Conservation (phyloP, 2,888 invertebrate genomes). For the Ypsolopha sequella region DNA sequence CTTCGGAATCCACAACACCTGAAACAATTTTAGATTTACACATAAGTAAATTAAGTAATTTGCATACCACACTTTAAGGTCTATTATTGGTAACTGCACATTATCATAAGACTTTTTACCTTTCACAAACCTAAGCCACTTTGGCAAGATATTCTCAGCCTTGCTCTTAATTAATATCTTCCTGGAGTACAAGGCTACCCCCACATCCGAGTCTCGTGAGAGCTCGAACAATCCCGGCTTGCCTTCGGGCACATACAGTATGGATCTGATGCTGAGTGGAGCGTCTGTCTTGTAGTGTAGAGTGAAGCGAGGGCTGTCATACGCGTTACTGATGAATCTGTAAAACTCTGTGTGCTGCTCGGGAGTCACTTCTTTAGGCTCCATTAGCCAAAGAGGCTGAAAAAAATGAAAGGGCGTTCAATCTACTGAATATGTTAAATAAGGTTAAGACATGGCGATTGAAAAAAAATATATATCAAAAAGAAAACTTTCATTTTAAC, state of each 20-base stretch:
- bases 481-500: constrained; percentile 8
- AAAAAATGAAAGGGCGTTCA: constrained; percentile 12
- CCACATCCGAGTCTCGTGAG: constrained; percentile 86
- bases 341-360: constrained; percentile 96
- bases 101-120: constrained; percentile 53
- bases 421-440: no score
- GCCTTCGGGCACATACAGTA: constrained; percentile 94
- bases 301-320: constrained; percentile 89
- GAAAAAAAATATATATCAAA: no score
- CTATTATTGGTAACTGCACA: no score
- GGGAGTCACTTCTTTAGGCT: constrained; percentile 86
- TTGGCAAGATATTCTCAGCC: constrained; percentile 91
- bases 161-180: constrained; percentile 94
- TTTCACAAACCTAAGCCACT: constrained; percentile 96
- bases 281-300: constrained; percentile 95
- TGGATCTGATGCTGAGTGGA: constrained; percentile 89
- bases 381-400: constrained; percentile 93
- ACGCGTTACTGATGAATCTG: constrained; percentile 87
- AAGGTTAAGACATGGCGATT: no score
- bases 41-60: neutral
- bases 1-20: constrained; percentile 98
- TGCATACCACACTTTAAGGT: neutral
- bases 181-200: constrained; percentile 91
- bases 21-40: constrained; percentile 15
- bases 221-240: constrained; percentile 93